Conservation (phyloP, 1,140 invertebrate genomes). For the Heliconius hewitsoni region DNA sequence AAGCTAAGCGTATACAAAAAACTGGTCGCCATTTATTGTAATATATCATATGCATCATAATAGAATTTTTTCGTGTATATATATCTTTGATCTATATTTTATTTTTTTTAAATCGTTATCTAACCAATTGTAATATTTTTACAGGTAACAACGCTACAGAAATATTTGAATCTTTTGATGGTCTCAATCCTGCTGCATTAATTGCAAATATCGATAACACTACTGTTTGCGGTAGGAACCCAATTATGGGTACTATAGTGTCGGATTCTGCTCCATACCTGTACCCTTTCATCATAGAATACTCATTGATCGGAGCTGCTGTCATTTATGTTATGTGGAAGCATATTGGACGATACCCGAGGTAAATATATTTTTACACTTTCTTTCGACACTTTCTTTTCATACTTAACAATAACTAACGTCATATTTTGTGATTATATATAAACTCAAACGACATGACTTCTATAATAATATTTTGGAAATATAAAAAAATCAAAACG, state of each 20-base stretch:
- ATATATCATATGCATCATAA: not conserved
- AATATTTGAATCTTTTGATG: constrained; percentile 83
- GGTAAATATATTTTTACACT: constrained; percentile 66
- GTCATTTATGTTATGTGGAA: constrained; percentile 99
- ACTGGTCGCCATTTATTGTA: not conserved
- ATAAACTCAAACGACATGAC: too few species aligned
- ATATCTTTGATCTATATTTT: not conserved
- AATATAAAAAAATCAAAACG: too few species aligned
- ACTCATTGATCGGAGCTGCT: constrained; percentile 97
- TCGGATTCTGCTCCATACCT: constrained; percentile 95
- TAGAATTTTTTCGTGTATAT: constrained; percentile 4
- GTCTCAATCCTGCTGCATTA: constrained; percentile 83
- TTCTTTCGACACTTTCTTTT: not conserved
- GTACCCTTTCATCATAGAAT: constrained; percentile 98
- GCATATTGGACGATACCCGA: constrained; percentile 93
- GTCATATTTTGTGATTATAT: not conserved
- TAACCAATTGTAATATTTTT: constrained; percentile 41
- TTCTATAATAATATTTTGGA: too few species aligned
- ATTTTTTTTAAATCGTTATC: not conserved
- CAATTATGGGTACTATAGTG: constrained; percentile 96
- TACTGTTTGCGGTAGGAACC: constrained; percentile 88
- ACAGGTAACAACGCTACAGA: constrained; percentile 80
- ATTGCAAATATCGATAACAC: constrained; percentile 82
- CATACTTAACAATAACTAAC: not conserved
- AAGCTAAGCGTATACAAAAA: not conserved